Conservation (phyloP, 2,113 vertebrate genomes). For the Mesocricetus auratus region DNA sequence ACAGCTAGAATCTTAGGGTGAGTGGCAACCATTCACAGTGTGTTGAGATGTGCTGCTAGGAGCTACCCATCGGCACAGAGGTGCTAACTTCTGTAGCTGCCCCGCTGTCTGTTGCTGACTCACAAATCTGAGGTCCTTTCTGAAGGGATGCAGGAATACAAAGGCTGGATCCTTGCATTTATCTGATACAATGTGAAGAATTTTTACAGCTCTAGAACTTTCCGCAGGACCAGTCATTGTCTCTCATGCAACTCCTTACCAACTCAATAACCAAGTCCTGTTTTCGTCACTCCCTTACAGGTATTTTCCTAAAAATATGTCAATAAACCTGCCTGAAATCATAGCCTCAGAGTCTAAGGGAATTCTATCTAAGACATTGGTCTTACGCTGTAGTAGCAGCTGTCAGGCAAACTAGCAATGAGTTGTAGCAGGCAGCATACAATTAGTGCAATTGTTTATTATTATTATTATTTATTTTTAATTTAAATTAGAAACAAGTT, state of each 20-base stretch:
- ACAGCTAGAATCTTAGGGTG: neutral
- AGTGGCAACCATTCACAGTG: neutral
- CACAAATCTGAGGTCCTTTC: neutral
- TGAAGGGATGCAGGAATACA: neutral
- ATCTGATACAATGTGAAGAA: neutral
- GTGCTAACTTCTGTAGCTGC: neutral
- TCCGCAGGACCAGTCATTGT: neutral
- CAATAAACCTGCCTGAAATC: neutral
- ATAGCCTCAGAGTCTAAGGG: neutral
- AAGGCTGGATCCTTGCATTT: neutral
- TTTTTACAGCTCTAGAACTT: neutral
- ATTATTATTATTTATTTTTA: too few relatives aligned
- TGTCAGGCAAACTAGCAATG: neutral
- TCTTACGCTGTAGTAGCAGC: neutral
- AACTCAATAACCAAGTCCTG: neutral
- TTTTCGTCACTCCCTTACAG: neutral
- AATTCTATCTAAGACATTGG: neutral
- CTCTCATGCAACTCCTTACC: neutral
- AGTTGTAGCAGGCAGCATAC: too few relatives aligned
- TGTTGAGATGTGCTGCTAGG: neutral
- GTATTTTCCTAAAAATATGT: neutral
- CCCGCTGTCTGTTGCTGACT: neutral
- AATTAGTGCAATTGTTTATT: neutral
- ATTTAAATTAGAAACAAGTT: too few relatives aligned
- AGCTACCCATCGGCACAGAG: neutral